Base-by-base conservation (phyloP, 2,797 vertebrate genomes). In the Muscicapa comitata region DNA sequence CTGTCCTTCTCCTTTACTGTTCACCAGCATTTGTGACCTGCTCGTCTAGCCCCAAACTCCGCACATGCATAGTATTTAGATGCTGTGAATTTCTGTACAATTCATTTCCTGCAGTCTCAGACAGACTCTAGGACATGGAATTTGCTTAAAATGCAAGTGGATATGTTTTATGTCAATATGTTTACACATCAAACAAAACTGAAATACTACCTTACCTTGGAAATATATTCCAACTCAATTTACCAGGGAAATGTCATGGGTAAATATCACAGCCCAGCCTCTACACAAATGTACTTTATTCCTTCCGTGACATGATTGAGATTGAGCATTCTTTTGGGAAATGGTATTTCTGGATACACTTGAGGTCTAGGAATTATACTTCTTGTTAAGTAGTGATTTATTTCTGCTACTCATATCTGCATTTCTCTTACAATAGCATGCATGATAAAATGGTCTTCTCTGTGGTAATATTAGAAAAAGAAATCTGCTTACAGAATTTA, bases 191-290 rank as follows among this genome's bases (percentile, higher is more conserved):
- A 88, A 94, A 93, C 71, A 87, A 74, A 89, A 58, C 23, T 31
- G 68, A 92, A 95, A 95, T 72, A 11, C 21, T 86, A 90, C 54
- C 94, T 75, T 75, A 51, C 68, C 45, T 74, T 35, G 54, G 57
- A 86, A 91, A 91, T 58, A 86, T 47, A 91, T 86, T 89, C 53
- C 57, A 85, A 63, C 90, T 95, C 93, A 91, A 35, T 95, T 97
- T 97, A 85, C 88, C 23, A 42, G 50, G 35, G 35, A 82, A 91
- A 91, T 65, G 50, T 77, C 73, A 29, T 28, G 29, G 20, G 59
- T 83, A 92, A 95, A 94, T 66, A 87, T 65, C 45, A 80, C 35
- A 87, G 74, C 29, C 43, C 24, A 79, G 17, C 16, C 43, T 76
- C 71, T 57, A 29, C 33, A 58, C 14, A 74, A 71, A 72, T 57